phyloP scores from a whole-genome alignment of 2,113 vertebrate species.

The Petromus typicus region DNA sequence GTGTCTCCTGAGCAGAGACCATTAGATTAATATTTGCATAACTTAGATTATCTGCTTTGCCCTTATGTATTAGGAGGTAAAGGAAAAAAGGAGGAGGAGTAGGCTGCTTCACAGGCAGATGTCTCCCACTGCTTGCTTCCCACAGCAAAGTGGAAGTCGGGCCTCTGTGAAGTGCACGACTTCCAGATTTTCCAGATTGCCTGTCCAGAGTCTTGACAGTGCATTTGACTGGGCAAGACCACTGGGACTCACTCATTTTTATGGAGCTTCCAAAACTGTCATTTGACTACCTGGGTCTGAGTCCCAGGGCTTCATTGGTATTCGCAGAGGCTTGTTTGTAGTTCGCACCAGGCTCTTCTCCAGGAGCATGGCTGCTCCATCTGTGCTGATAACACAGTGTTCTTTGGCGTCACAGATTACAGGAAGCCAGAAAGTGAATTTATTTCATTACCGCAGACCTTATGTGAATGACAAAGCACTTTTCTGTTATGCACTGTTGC shows the following conservation, averaged over 20 bases:
- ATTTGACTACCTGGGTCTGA: slow-evolving; percentile 87
- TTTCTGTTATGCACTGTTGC: slow-evolving; percentile 85
- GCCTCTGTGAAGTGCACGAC: slow-evolving; percentile 34
- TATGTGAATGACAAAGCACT: slow-evolving; percentile 90
- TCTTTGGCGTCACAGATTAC: slow-evolving; percentile 88
- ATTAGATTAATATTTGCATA: background rate
- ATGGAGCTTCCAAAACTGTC: slow-evolving; percentile 84
- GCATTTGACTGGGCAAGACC: slow-evolving; percentile 85
- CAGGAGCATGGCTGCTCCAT: slow-evolving; percentile 90
- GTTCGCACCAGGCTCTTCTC: slow-evolving; percentile 89
- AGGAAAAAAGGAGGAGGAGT: background rate
- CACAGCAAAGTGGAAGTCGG: slow-evolving; percentile 64
- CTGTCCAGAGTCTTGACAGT: slow-evolving; percentile 82
- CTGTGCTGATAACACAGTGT: slow-evolving; percentile 91
- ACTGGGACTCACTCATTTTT: slow-evolving; percentile 84
- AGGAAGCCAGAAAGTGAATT: slow-evolving; percentile 90
- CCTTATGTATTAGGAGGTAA: background rate
- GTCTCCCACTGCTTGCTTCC: slow-evolving; percentile 49
- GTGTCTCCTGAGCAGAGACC: slow-evolving; percentile 4
- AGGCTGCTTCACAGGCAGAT: background rate
- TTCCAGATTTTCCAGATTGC: slow-evolving; percentile 78
- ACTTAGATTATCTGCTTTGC: background rate
- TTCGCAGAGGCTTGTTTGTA: slow-evolving; percentile 88
- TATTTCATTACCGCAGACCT: slow-evolving; percentile 89
- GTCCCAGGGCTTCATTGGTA: slow-evolving; percentile 88